A percentile compares a stretch with the other conserved stretches of the same genome.
Conservation (phyloP, 2,797 vertebrate genomes). For the Galaxias olidus region DNA sequence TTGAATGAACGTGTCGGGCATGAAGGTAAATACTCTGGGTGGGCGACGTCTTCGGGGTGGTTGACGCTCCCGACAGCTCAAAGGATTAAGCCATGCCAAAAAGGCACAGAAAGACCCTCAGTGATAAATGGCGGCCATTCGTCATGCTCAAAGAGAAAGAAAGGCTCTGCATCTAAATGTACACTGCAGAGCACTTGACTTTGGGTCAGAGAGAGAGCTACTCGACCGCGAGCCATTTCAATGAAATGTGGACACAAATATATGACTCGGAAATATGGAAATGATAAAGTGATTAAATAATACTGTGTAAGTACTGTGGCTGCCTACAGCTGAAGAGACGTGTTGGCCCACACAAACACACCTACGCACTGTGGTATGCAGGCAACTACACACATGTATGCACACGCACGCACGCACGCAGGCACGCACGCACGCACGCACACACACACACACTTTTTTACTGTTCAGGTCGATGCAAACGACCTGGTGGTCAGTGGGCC, state of each 20-base stretch:
- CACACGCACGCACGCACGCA: not conserved
- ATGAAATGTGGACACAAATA: constrained; percentile 20
- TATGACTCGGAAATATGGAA: constrained; percentile 20
- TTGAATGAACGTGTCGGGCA: too few relatives aligned
- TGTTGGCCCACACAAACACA: too few relatives aligned
- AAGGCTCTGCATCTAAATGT: constrained; percentile 65
- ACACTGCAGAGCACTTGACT: constrained; percentile 60
- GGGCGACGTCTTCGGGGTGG: constrained; percentile 19
- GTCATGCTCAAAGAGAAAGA: constrained; percentile 58
- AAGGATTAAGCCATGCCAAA: constrained; percentile 44
- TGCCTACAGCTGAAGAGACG: not conserved
- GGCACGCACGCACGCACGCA: not conserved
- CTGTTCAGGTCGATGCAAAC: too few relatives aligned
- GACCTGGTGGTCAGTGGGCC: too few relatives aligned
- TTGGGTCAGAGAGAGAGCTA: constrained; percentile 48
- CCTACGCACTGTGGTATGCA: too few relatives aligned
- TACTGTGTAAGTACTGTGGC: constrained; percentile 18
- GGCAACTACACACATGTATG: too few relatives aligned
- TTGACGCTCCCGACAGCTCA: constrained; percentile 24
- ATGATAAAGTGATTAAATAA: constrained; percentile 9
- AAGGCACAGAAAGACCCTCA: constrained; percentile 54
- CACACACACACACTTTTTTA: not conserved
- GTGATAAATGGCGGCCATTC: constrained; percentile 72
- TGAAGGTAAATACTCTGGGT: too few relatives aligned
- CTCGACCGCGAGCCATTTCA: constrained; percentile 15